phyloP scores from a whole-genome alignment of 2,113 vertebrate genomes.

The Rafetus swinhoei region DNA sequence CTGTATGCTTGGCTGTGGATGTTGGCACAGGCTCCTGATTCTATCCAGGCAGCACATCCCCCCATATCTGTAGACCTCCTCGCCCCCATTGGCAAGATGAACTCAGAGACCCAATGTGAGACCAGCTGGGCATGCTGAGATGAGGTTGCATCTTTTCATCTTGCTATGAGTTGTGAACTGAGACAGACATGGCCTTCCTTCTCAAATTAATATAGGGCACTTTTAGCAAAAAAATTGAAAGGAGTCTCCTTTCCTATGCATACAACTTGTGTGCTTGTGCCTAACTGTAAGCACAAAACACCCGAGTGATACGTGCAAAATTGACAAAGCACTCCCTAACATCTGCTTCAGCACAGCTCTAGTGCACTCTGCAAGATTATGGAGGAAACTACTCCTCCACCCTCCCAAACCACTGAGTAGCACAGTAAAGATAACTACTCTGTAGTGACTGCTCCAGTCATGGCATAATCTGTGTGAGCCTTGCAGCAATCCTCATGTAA shows the following conservation, averaged over 20 bases:
- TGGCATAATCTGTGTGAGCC: not conserved
- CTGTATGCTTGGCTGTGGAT: too few relatives aligned
- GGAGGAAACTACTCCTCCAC: not conserved
- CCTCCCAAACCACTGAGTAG: not conserved
- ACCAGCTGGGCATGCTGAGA: not conserved
- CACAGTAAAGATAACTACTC: not conserved
- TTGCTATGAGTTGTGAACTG: not conserved
- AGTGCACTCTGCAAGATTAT: not conserved
- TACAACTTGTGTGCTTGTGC: not conserved
- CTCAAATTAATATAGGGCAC: not conserved
- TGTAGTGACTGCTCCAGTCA: not conserved
- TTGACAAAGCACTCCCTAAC: not conserved
- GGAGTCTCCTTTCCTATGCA: not conserved
- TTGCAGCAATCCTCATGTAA: not conserved
- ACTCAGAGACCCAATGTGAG: not conserved
- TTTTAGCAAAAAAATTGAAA: not conserved
- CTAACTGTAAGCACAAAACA: not conserved
- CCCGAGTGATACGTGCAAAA: not conserved
- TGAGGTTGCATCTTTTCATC: not conserved
- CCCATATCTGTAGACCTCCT: not conserved
- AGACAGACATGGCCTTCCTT: not conserved
- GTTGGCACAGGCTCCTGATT: not conserved
- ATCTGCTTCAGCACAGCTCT: not conserved
- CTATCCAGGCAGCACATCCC: not conserved
- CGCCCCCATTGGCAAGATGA: not conserved